Conservation (phyloP, 2,888 invertebrate species). For the Calameuta filiformis region DNA sequence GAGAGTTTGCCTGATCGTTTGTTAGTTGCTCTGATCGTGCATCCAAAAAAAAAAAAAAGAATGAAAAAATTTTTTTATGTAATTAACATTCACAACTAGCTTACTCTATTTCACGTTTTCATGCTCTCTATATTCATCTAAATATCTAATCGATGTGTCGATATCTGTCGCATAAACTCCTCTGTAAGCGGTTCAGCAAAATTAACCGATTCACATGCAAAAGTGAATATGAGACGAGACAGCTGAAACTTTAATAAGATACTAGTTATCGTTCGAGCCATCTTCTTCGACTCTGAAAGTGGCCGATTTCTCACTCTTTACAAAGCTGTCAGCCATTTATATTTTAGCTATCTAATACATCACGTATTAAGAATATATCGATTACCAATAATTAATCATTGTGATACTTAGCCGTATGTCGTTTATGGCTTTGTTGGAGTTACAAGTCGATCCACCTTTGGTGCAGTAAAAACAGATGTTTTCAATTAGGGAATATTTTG, state of each 20-base stretch:
- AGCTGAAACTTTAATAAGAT: background rate
- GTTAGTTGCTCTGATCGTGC: background rate
- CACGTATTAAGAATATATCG: background rate
- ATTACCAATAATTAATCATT: background rate
- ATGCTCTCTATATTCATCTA: background rate
- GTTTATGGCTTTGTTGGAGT: background rate
- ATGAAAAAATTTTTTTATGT: background rate
- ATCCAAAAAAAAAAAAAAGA: background rate
- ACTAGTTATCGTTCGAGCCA: background rate
- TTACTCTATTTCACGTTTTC: background rate
- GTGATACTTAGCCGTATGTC: background rate
- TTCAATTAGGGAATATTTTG: background rate
- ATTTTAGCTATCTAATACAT: background rate
- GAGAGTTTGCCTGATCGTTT: background rate
- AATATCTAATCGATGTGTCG: background rate
- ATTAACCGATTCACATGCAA: background rate
- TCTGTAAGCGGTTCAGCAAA: background rate
- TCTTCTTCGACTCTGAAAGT: background rate
- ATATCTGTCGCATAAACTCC: background rate
- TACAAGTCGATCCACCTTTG: background rate
- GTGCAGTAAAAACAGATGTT: background rate
- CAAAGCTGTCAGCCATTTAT: background rate
- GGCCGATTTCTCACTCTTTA: background rate
- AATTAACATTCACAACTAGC: background rate
- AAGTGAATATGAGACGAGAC: background rate